Evolutionary conservation across 2,113 vertebrate genomes (phyloP).

Genomic region (Mustela lutreola): DNA sequence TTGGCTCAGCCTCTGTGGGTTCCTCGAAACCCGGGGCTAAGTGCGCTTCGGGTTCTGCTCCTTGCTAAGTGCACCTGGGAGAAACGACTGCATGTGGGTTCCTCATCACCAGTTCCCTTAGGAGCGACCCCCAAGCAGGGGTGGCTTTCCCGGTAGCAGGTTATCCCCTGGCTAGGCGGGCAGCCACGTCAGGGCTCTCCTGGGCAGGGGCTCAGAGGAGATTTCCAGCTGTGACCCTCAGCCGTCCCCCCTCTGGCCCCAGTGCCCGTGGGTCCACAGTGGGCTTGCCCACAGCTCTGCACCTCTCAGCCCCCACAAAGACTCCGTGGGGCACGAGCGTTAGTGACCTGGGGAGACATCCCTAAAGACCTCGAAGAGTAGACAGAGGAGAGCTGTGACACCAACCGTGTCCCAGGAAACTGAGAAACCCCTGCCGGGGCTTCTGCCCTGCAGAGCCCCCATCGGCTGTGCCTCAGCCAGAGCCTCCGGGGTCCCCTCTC

Average conservation of each 20-base stretch:
- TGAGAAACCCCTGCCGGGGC: not conserved
- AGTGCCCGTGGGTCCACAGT: not conserved
- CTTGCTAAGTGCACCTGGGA: too few relatives aligned
- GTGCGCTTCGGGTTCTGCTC: fast-evolving
- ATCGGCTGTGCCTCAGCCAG: too few relatives aligned
- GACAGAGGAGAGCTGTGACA: not conserved
- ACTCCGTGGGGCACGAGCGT: fast-evolving
- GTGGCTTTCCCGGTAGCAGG: not conserved
- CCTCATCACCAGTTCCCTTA: fast-evolving
- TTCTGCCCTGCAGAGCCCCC: fast-evolving
- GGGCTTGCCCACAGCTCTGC: not conserved
- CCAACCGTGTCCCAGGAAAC: not conserved
- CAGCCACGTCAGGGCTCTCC: not conserved
- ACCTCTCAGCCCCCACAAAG: not conserved
- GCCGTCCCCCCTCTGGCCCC: not conserved
- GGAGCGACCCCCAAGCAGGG: not conserved
- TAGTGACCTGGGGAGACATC: not conserved
- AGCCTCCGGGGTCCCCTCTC: fast-evolving
- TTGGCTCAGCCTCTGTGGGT: fast-evolving
- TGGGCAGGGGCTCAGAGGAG: not conserved
- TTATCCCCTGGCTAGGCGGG: fast-evolving
- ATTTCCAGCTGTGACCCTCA: not conserved
- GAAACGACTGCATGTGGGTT: fast-evolving
- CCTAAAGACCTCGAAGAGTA: fast-evolving
- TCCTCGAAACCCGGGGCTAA: not conserved